Evolutionary conservation across 1,140 invertebrate genomes (phyloP), one percentile per base, ranked within the genome.

Genomic region (Drosophila kohkoa): DNA sequence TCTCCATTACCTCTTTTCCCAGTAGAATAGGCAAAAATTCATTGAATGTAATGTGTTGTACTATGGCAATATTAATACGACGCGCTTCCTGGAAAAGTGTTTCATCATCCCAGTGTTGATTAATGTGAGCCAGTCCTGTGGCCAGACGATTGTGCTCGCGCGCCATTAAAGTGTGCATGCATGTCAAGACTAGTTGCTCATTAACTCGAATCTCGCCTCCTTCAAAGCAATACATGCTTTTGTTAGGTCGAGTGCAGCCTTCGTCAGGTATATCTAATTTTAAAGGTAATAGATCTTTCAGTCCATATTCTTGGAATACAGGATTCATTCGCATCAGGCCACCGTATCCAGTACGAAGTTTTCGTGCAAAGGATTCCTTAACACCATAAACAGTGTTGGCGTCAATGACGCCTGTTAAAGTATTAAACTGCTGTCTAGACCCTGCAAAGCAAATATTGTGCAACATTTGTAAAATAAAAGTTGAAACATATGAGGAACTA

Each of bases 101-200:
- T 93, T 99, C 98, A 88, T 99, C 98, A 87, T 98, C 96, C 98
- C 98, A 99, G 86, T 98, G 97, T 1, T 97, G 97, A 93, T 99
- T 99, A 7, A 98, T 94, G 55, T 95, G 93, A 0, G 95, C 94
- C 35, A 99, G 92, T 20, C 93, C 96, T 57, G 95, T 95, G 1
- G 97, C 97, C 1, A 98, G 93, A 63, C 97, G 94, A 91, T 99
- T 99, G 91, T 99, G 97, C 91, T 98, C 96, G 38, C 97, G 93
- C 0, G 96, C 97, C 95, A 98, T 96, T 1, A 99, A 90, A 0
- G 97, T 98, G 92, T 98, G 97, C 96, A 98, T 97, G 73, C 97
- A 97, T 1, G 97, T 96, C 15, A 99, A 93, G 0, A 98, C 96
- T 65, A 98, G 92, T 87, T 99, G 98, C 91, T 99, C 98, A 91